Base-by-base conservation (phyloP, 2,113 vertebrate genomes). In the Neotoma lepida region DNA sequence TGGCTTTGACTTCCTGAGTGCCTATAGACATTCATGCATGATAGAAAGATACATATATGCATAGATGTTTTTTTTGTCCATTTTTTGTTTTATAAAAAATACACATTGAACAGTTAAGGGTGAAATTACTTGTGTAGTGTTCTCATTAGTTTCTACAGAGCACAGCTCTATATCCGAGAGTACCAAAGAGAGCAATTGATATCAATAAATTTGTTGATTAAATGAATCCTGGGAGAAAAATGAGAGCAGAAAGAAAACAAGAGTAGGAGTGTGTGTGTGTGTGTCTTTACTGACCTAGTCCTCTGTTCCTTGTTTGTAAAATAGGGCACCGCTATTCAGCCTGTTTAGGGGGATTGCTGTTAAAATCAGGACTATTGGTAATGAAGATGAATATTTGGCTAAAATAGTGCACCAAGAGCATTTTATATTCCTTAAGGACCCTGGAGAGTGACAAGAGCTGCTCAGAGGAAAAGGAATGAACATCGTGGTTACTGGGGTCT, bases 1-100 rank as follows among this genome's bases (percentile, higher is more conserved):
- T 1, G 4, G n/a, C 35, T 89, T 76, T 91, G 81, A 30, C 84
- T 94, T 94, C 51, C 39, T 41, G 41, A 73, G 56, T 74, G 80
- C n/a, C 49, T 58, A 7, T 56, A 74, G 71, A 85, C 15, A 76
- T 71, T 76, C 33, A 12, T 77, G 46, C 35, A 46, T 58, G 78
- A 28, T 66, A 14, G 22, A 89, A 46, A 51, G 20, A 91, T 22
- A 26, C 2, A 33, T 20, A 17, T 28, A 39, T 8, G 22, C 4
- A 63, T 0, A 44, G n/a, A 9, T 14, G 24, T 14, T 44, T 20
- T 2, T 15, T 66, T 13, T 77, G 4, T 82, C 9, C 51, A 35
- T 86, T 93, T 93, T 93, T 51, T 74, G 93, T 89, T 95, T 91
- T 94, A 86, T 80, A 66, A 30, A 85, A 51, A 93, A 44, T 80